Evolutionary conservation across 2,797 vertebrate genomes (phyloP).

Genomic region (Hyperoplus lanceolatus): DNA sequence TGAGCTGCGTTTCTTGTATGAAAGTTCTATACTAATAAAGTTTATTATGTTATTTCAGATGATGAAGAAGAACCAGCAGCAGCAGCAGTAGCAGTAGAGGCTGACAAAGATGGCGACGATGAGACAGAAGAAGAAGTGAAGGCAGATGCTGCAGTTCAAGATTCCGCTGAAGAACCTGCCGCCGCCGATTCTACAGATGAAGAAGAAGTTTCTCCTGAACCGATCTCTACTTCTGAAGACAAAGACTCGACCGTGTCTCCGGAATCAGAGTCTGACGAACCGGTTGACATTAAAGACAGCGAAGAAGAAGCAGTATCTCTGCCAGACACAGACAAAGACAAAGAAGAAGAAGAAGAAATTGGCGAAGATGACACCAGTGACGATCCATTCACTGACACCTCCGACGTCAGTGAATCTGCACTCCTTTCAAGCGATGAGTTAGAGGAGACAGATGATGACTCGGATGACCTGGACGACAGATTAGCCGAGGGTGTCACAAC

Average conservation of each 20-base stretch:
- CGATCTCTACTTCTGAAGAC: conserved; percentile 59
- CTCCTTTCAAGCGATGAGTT: conserved; percentile 64
- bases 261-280: conserved; percentile 55
- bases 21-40: background rate
- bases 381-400: conserved; percentile 45
- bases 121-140: conserved; percentile 28
- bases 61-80: conserved; percentile 13
- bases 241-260: conserved; percentile 54
- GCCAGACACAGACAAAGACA: conserved; percentile 36
- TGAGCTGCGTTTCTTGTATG: too few relatives aligned
- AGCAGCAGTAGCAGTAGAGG: conserved; percentile 18
- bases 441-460: conserved; percentile 7
- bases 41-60: background rate
- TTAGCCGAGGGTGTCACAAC: conserved; percentile 20
- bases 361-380: conserved; percentile 49
- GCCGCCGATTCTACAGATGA: conserved; percentile 34
- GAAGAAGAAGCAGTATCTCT: conserved; percentile 29
- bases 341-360: conserved; percentile 20
- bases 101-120: conserved; percentile 15
- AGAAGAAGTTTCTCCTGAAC: conserved; percentile 56
- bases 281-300: conserved; percentile 22
- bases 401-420: conserved; percentile 50
- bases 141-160: conserved; percentile 22
- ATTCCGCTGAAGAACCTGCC: conserved; percentile 7
- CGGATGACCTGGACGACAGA: conserved; percentile 62